Base-by-base conservation (phyloP, 1,140 invertebrate species). In the Danaus melanippus region DNA sequence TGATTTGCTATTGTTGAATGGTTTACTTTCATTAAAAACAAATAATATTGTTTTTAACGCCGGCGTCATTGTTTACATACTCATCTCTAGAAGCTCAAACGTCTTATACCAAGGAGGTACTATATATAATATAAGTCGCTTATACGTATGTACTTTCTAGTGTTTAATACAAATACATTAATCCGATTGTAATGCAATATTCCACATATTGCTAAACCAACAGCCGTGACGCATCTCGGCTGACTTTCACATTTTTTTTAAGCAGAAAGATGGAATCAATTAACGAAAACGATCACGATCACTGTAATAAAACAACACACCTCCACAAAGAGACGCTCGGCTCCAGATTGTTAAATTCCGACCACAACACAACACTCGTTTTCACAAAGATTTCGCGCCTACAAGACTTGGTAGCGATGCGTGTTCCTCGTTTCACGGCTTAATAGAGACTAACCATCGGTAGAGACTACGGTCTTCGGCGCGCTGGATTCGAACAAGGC, bases 321-420 rank as follows among this genome's bases (percentile, higher is more conserved):
- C 83, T 81, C 66, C 60, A 62, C 42, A 66, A 67, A 58, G 60
- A 58, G 56, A 59, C 68, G 63, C 68, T 63, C 56, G 68, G 74
- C 80, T 86, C 83, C 83, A 83, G 83, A 78, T 82, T 84, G 76
- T 69, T 50, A 61, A 59, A 68, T 64, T 62, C 61, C 68, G 50
- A 57, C 57, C 63, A 72, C 50, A 57, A 60, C 66, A 71, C 69
- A 61, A 64, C 60, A 71, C 64, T 61, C 46, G 43, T 53, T 55
- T 42, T 52, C 82, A 84, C 74, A 74, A 64, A 53, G 50, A 60
- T 71, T 73, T 71, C 67, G 67, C 72, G 72, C 72, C 62, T 56
- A 62, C 56, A 41, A 44, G 12, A 43, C 45, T 15, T 63, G 62
- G 53, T 41, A 45, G 50, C 58, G 52, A 66, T 48, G 70, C 78